Conservation (phyloP, 2,888 invertebrate genomes). For the Trissoscelio sp. region DNA sequence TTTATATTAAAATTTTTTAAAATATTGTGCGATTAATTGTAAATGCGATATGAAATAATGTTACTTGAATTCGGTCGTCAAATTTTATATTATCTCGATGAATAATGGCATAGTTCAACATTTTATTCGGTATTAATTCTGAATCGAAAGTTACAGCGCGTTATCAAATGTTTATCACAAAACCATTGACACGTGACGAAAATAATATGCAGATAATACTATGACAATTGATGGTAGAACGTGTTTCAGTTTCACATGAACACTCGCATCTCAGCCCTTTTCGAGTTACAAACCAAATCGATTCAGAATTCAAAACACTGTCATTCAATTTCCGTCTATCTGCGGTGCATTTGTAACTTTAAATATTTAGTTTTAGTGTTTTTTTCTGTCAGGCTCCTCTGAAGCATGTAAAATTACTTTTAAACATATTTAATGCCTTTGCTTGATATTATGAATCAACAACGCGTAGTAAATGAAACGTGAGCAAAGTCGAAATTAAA, state of each 20-base stretch:
- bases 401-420: slow-evolving; percentile 44
- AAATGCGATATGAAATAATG: no score
- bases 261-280: slow-evolving; percentile 41
- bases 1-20: background rate
- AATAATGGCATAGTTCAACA: background rate
- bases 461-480: background rate
- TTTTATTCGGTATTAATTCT: slow-evolving; percentile 22
- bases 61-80: no score
- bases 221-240: slow-evolving; percentile 50
- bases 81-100: background rate
- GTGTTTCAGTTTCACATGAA: slow-evolving; percentile 44
- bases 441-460: slow-evolving; percentile 27
- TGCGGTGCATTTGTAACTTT: slow-evolving; percentile 24
- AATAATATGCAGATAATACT: slow-evolving; percentile 52
- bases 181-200: slow-evolving; percentile 50
- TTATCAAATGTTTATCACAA: slow-evolving; percentile 44
- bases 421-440: slow-evolving; percentile 22
- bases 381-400: slow-evolving; percentile 20
- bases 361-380: slow-evolving; percentile 37
- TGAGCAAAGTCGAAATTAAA: slow-evolving; percentile 5
- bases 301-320: slow-evolving; percentile 61
- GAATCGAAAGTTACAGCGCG: slow-evolving; percentile 16
- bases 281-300: slow-evolving; percentile 32
- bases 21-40: background rate
- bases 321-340: slow-evolving; percentile 55